Percentiles rank a stretch among this genome's conserved stretches.
Evolutionary conservation across 2,797 vertebrate genomes (phyloP).

Genomic region (Rousettus madagascariensis): DNA sequence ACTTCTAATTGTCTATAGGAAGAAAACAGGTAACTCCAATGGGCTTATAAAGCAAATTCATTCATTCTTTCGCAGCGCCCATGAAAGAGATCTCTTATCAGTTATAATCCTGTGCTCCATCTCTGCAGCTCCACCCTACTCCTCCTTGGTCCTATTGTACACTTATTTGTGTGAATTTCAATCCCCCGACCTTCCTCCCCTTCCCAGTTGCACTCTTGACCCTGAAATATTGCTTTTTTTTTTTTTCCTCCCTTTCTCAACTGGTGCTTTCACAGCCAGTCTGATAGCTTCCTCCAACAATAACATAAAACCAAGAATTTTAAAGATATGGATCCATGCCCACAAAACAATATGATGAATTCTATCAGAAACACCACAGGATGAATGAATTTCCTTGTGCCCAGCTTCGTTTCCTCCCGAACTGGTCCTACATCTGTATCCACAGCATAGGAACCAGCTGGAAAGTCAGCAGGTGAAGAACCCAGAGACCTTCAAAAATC

Average conservation of each 20-base stretch:
- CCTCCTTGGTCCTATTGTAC: neutral
- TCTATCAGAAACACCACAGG: neutral
- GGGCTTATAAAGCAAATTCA: neutral
- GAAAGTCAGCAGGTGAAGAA: neutral
- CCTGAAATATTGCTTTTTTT: neutral
- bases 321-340: neutral
- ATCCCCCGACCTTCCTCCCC: neutral
- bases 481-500: neutral
- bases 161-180: neutral
- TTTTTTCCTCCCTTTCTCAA: slow-evolving; percentile 30
- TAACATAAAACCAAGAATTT: neutral
- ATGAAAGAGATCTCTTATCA: neutral
- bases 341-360: neutral
- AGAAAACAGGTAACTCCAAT: neutral
- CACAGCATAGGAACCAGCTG: neutral
- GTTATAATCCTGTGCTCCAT: neutral
- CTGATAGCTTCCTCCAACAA: neutral
- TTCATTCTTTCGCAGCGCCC: neutral
- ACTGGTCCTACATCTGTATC: neutral
- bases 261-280: neutral
- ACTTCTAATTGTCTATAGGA: neutral
- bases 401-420: neutral
- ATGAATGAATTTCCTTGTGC: neutral
- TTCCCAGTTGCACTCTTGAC: neutral
- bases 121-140: neutral